Conservation (phyloP, 2,888 invertebrate species). For the Pseudococcus viburni region DNA sequence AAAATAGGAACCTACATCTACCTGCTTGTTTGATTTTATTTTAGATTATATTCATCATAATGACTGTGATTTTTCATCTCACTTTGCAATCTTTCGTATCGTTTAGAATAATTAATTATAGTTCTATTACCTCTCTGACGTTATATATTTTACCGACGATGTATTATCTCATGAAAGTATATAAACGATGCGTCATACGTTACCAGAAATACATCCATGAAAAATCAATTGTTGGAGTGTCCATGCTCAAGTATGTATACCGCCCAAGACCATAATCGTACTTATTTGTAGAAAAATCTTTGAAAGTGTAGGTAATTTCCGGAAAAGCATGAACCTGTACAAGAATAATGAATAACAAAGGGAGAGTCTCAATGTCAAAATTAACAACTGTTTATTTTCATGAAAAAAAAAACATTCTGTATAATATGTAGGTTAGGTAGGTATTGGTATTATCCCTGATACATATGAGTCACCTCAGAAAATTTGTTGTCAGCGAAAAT, state of each 20-base stretch:
- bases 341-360: not conserved
- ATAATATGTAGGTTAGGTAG: not conserved
- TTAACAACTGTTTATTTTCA: not conserved
- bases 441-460: not conserved
- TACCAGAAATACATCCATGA: conserved; percentile 37
- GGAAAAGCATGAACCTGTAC: not conserved
- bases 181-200: conserved; percentile 31
- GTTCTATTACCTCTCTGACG: not conserved
- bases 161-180: conserved; percentile 29
- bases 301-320: not conserved
- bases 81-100: not conserved
- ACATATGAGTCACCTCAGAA: no score
- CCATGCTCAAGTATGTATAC: not conserved
- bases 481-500: not conserved
- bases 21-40: not conserved
- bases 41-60: not conserved
- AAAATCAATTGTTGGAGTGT: conserved; percentile 34
- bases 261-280: not conserved
- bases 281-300: not conserved
- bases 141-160: not conserved
- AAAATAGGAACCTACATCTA: not conserved
- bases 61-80: not conserved
- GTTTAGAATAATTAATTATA: conserved; percentile 21
- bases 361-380: conserved; percentile 4
- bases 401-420: not conserved